Evolutionary conservation across 2,888 invertebrate species (phyloP), one percentile per base, ranked within the genome.

Genomic region (Mellilla xanthometata): DNA sequence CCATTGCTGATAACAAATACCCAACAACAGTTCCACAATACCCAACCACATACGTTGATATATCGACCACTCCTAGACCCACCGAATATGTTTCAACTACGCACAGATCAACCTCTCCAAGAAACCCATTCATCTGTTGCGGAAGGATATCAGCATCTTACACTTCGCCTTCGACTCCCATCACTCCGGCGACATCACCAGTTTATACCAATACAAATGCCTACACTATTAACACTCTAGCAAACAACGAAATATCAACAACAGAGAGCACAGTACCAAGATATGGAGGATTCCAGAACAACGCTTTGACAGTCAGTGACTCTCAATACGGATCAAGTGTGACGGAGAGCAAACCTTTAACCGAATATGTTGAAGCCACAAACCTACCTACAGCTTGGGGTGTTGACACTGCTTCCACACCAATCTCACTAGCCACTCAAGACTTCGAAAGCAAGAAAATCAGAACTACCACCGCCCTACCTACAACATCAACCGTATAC

Each of bases 371-470:
- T 9, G 81, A 84, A 74, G 78, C 73, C n/a, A 86, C 87, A 2
- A 84, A 86, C 43, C 57, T 88, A 33, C 88, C 90, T 2, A 70
- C 84, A 11, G 81, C 81, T 30, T 90, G 89, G 88, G 90, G 86
- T 7, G 67, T 84, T 24, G 82, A 83, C n/a, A 55, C 71, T 10
- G 74, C 76, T 4, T 56, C 80, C 29, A 76, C 86, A 44, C 53
- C 60, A 43, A 47, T 72, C 42, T 76, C 87, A 2, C 61, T 72
- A 2, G 74, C 79, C n/a, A 59, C 65, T 4, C 68, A 72, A 48
- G 65, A 66, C 44, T 87, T 86, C 35, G 88, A 89, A 66, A 87
- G 87, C 45, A 83, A 88, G 42, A 85, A 76, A 53, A 79, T 87
- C 19, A 77, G 64, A 51, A 64, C 79, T 0, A 76, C 73, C 1